Base-by-base conservation (phyloP, 2,888 invertebrate genomes). In the Perizoma affinitatum region DNA sequence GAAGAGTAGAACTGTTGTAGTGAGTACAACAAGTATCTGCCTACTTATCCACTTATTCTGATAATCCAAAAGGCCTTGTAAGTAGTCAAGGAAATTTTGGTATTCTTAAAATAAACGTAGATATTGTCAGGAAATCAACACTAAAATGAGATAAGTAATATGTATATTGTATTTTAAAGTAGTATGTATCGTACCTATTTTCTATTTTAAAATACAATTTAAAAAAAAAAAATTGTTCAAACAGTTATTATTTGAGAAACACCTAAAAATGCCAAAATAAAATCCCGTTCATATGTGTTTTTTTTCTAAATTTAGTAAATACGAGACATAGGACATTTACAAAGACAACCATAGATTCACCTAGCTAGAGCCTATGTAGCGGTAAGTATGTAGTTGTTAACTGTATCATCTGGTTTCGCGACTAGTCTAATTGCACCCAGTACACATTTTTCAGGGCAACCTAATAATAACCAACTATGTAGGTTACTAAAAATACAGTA, bases 391-490 rank as follows among this genome's bases (percentile, higher is more conserved):
- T 22, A 22, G 22, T 22, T 3, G 22, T 22, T 2, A 22, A 22
- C 22, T n/a, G 22, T 22, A 22, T 2, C 22, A 22, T 22, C 22
- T 3, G 3, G 22, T 22, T 22, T 22, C 22, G 22, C 22, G 22
- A 22, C 22, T 22, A 22, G 22, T 22, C 22, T 22, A 2, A 22
- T 3, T 22, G 22, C 22, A 22, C 22, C 22, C 22, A 22, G 22
- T 22, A 22, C 22, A 22, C 22, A 2, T 22, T 51, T 59, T 56
- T 47, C 36, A 49, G 34, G 41, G n/a, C 36, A 6, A 46, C 35
- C 43, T 11, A 58, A 63, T 63, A 63, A 66, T 60, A 67, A 11
- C 40, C 44, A 48, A 61, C 47, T 66, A n/a, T n/a, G n/a, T n/a
- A 45, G 61, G 46, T 41, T 58, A 61, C 51, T 61, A 60, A 61